Conservation (phyloP, 2,797 vertebrate genomes). For the Dendrocincla fuliginosa region DNA sequence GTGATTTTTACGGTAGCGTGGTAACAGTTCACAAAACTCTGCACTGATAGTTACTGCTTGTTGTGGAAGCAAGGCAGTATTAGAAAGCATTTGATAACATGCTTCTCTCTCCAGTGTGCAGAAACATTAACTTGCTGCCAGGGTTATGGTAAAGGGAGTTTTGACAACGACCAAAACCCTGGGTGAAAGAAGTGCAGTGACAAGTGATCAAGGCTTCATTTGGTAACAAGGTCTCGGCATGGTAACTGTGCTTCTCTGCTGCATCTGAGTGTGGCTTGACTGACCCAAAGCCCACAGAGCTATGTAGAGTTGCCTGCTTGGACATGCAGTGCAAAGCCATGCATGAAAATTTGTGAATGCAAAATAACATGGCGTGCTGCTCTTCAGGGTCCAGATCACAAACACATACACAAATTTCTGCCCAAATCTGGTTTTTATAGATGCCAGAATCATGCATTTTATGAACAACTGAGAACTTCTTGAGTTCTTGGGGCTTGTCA, state of each 20-base stretch:
- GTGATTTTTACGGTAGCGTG: not conserved
- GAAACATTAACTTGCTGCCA: not conserved
- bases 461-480: accelerated
- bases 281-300: not conserved
- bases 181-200: not conserved
- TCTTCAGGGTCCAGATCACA: not conserved
- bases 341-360: not conserved
- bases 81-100: not conserved
- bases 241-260: not conserved
- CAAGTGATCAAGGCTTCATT: accelerated
- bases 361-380: not conserved
- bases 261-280: not conserved
- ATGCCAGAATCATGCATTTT: not conserved
- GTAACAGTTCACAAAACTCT: not conserved
- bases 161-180: not conserved
- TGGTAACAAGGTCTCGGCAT: not conserved
- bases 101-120: not conserved
- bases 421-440: not conserved
- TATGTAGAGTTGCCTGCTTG: not conserved
- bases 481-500: not conserved
- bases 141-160: not conserved
- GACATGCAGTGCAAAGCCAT: not conserved
- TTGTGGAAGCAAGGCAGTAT: not conserved
- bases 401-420: not conserved
- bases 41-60: not conserved